phyloP scores from a whole-genome alignment of 1,140 invertebrate genomes.

The Bombus haemorrhoidalis region DNA sequence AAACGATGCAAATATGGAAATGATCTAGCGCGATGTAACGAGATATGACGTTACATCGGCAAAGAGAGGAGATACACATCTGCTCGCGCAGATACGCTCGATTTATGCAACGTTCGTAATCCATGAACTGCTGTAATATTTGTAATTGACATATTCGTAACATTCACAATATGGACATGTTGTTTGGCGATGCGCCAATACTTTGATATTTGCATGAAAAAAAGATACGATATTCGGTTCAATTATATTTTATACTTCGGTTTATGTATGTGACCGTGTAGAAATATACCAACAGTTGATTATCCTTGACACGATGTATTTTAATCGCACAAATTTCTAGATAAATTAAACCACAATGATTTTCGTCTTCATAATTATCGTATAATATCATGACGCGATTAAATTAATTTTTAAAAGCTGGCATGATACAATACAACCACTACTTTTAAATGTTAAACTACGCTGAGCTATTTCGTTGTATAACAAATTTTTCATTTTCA shows the following conservation, averaged over 20 bases:
- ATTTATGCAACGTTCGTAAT: constrained; percentile 15
- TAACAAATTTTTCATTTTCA: too few species aligned
- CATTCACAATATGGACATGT: background rate
- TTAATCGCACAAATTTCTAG: too few species aligned
- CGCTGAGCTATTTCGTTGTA: background rate
- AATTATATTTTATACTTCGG: too few species aligned
- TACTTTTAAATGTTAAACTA: background rate
- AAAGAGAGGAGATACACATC: background rate
- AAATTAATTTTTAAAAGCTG: too few species aligned
- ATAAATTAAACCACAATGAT: too few species aligned
- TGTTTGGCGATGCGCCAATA: background rate
- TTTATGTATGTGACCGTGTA: too few species aligned
- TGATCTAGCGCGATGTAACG: constrained; percentile 12
- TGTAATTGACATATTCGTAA: constrained; percentile 14
- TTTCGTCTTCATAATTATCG: too few species aligned
- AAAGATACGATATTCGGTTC: too few species aligned
- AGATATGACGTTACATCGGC: constrained; percentile 2
- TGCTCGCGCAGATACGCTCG: background rate
- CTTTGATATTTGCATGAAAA: background rate
- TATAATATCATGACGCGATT: too few species aligned
- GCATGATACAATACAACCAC: too few species aligned
- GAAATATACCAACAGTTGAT: too few species aligned
- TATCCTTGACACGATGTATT: too few species aligned
- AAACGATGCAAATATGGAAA: constrained; percentile 22
- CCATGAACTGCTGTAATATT: constrained; percentile 6